Evolutionary conservation across 2,797 vertebrate species (phyloP), one percentile per base, ranked within the genome.

Genomic region (Pseudochromis fuscus): DNA sequence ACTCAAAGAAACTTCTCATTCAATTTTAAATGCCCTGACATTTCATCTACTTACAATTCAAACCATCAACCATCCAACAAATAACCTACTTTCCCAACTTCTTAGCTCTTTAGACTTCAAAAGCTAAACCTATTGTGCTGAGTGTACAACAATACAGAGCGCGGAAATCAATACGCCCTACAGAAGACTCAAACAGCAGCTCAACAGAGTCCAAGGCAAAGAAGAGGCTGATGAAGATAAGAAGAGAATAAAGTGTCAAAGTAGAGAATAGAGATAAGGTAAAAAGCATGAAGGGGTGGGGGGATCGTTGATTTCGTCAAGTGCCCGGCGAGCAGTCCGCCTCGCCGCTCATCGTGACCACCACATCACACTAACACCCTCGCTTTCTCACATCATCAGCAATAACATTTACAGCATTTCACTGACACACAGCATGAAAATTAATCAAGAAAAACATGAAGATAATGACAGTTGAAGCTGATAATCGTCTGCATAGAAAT

Each of bases 291-390:
- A 35, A 77, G 66, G 67, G 46, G 16, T 38, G 40, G 37, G 49
- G 58, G 49, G 38, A 15, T n/a, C 35, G 63, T 63, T 59, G 77
- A 40, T 65, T 66, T 62, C 33, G 31, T 19, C 2, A 16, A 45
- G 55, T 79, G 51, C 9, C 42, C 46, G 21, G 37, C 23, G 49
- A 72, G 77, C 69, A 10, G 76, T 83, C 79, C 60, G 44, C 79
- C 60, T 83, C 65, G 35, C 65, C 16, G 52, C 77, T 87, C 59
- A 50, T 45, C 23, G 58, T 67, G 74, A 83, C 78, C 86, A 78
- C 85, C 87, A 86, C 79, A 84, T 87, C 88, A 53, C 88, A 85
- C 88, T 66, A 84, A 75, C 82, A 75, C 84, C 53, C 35, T 45
- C 60, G 23, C 13, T 10, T 63, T 79, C 55, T 64, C 78, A 81